phyloP scores from a whole-genome alignment of 1,140 invertebrate species.

The Nymphalis io region DNA sequence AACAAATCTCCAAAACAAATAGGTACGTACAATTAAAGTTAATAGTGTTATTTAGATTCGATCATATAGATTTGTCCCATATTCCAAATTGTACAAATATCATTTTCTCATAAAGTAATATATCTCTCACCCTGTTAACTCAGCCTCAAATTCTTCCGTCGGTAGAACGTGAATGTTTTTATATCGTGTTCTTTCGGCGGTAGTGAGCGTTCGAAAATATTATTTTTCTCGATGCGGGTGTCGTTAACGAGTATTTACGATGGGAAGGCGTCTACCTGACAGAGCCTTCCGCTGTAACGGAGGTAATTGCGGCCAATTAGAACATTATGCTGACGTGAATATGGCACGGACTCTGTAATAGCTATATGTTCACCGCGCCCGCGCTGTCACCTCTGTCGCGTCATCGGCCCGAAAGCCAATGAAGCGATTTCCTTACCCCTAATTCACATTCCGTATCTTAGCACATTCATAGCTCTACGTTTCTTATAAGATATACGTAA shows the following conservation, averaged over 20 bases:
- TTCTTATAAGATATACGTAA: conserved; percentile 67
- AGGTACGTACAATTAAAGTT: too few relatives aligned
- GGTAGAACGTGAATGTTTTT: conserved; percentile 66
- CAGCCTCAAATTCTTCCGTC: conserved; percentile 61
- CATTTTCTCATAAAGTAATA: conserved; percentile 52
- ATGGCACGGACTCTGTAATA: conserved; percentile 71
- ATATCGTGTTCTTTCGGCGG: conserved; percentile 62
- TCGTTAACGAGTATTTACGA: conserved; percentile 79
- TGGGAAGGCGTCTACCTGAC: conserved; percentile 72
- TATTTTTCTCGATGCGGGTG: conserved; percentile 72
- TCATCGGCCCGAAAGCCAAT: conserved; percentile 54
- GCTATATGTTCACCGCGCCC: conserved; percentile 59
- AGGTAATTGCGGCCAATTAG: conserved; percentile 78
- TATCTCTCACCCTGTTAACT: conserved; percentile 61
- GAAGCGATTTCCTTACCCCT: conserved; percentile 64
- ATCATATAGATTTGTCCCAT: neutral
- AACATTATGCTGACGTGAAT: conserved; percentile 79
- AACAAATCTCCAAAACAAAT: too few relatives aligned
- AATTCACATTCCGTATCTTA: conserved; percentile 70
- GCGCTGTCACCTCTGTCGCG: conserved; percentile 34
- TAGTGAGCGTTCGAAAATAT: conserved; percentile 72
- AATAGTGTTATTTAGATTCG: neutral
- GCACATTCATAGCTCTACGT: conserved; percentile 57
- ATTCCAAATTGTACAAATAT: conserved; percentile 30
- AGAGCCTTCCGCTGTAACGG: conserved; percentile 65